phyloP scores from a whole-genome alignment of 2,888 invertebrate species.

The Drosophila testacea region DNA sequence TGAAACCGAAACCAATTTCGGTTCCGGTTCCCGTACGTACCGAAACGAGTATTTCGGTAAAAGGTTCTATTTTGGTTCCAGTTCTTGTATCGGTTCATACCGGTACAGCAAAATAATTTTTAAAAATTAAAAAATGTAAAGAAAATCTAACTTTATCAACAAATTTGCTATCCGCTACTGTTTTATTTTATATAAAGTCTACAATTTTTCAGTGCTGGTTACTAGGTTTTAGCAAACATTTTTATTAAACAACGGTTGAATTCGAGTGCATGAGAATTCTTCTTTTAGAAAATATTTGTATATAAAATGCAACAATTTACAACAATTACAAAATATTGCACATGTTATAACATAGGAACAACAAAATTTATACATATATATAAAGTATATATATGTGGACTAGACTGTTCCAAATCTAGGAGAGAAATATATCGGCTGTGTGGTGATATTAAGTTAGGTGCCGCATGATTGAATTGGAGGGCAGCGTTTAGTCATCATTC shows the following conservation, averaged over 20 bases:
- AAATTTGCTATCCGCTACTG: too few relatives aligned
- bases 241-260: conserved; percentile 13
- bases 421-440: not conserved
- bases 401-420: conserved; percentile 7
- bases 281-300: not conserved
- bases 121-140: too few relatives aligned
- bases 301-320: conserved; percentile 14
- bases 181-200: too few relatives aligned
- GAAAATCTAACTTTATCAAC: too few relatives aligned
- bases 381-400: not conserved
- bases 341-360: conserved; percentile 13
- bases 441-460: conserved; percentile 15
- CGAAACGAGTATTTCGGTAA: too few relatives aligned
- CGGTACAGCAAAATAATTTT: too few relatives aligned
- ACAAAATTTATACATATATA: conserved; percentile 1
- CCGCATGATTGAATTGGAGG: not conserved
- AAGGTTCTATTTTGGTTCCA: too few relatives aligned
- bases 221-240: not conserved
- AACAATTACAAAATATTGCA: conserved; percentile 5
- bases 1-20: too few relatives aligned
- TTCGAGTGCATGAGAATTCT: conserved; percentile 35
- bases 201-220: too few relatives aligned
- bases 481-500: conserved; percentile 5
- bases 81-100: too few relatives aligned
- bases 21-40: too few relatives aligned